Conservation (phyloP, 1,140 invertebrate genomes). For the Drosophila paulistorum region DNA sequence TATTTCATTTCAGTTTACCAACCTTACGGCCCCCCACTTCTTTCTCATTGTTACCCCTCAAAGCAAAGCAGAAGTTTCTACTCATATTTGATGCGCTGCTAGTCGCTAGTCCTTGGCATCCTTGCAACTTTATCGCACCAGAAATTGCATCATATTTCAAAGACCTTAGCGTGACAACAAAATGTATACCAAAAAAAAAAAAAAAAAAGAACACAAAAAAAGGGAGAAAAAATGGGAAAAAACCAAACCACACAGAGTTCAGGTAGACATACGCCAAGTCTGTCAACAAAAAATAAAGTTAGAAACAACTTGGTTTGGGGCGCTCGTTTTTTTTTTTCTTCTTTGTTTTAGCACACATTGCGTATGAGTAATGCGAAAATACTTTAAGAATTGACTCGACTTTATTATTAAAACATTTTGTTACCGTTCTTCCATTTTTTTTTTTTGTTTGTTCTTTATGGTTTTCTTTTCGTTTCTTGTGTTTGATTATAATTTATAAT, state of each 20-base stretch:
- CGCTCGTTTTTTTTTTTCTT: constrained; percentile 19
- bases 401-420: constrained; percentile 59
- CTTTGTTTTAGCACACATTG: constrained; percentile 43
- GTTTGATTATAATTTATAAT: constrained; percentile 71
- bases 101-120: constrained; percentile 48
- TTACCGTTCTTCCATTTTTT: not conserved
- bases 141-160: constrained; percentile 81
- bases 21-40: too few species aligned
- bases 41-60: constrained; percentile 24
- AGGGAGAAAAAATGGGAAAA: not conserved
- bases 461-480: not conserved
- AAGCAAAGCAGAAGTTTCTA: constrained; percentile 41
- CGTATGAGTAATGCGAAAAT: constrained; percentile 69
- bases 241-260: constrained; percentile 31
- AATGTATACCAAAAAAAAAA: constrained; percentile 48
- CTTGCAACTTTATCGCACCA: constrained; percentile 77
- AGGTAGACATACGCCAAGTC: constrained; percentile 27
- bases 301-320: constrained; percentile 18
- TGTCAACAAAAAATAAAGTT: constrained; percentile 37
- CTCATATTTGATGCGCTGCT: constrained; percentile 58
- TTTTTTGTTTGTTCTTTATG: constrained; percentile 12
- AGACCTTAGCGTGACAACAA: constrained; percentile 62
- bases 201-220: constrained; percentile 22
- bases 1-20: not conserved
- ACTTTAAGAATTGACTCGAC: constrained; percentile 51